A percentile compares a stretch with the other conserved stretches of the same genome.
phyloP scores from a whole-genome alignment of 2,888 invertebrate genomes.

The Dynastes maya region DNA sequence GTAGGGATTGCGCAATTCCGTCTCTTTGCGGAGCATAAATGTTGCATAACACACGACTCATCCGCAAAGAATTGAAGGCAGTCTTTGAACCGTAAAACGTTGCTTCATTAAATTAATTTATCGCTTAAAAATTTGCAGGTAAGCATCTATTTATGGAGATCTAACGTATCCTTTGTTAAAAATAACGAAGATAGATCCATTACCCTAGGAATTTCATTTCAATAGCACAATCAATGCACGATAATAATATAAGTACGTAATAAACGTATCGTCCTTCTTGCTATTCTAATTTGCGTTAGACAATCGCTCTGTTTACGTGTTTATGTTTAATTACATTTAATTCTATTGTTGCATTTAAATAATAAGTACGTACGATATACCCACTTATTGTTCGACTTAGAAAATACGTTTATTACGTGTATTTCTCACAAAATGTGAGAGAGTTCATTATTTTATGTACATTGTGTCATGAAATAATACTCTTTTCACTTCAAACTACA shows the following conservation, averaged over 20 bases:
- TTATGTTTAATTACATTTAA: slow-evolving; percentile 27
- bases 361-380: slow-evolving; percentile 11
- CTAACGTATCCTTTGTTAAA: slow-evolving; percentile 19
- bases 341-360: slow-evolving; percentile 30
- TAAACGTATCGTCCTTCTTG: not conserved
- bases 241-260: slow-evolving; percentile 3
- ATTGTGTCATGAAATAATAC: slow-evolving; percentile 30
- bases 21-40: slow-evolving; percentile 38
- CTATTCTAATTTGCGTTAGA: slow-evolving; percentile 11
- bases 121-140: slow-evolving; percentile 7
- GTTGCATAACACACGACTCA: slow-evolving; percentile 37
- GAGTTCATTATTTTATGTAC: slow-evolving; percentile 13
- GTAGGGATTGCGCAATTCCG: slow-evolving; percentile 13
- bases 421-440: slow-evolving; percentile 46
- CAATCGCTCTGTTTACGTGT: slow-evolving; percentile 9
- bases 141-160: slow-evolving; percentile 28
- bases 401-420: slow-evolving; percentile 38
- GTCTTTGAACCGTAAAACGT: slow-evolving; percentile 39
- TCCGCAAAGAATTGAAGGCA: slow-evolving; percentile 42
- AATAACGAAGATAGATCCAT: slow-evolving; percentile 9
- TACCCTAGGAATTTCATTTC: slow-evolving; percentile 6
- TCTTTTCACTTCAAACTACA: slow-evolving; percentile 25
- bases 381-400: slow-evolving; percentile 16
- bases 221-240: slow-evolving; percentile 4
- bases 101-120: slow-evolving; percentile 46